Conservation (phyloP, 2,888 invertebrate species). For the Himalopsyche tibetana region DNA sequence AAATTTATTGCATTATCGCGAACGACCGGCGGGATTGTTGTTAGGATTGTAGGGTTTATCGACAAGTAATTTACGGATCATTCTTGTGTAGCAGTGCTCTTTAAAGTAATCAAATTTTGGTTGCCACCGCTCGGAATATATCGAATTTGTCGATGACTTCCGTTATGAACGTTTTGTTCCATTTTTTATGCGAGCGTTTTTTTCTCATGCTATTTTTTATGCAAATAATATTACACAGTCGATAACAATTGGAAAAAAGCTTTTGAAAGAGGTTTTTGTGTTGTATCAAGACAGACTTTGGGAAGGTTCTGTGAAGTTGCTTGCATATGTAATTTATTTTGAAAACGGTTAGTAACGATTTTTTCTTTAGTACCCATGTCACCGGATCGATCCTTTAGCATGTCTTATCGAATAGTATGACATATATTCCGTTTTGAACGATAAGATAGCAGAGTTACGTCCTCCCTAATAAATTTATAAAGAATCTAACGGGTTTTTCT, state of each 20-base stretch:
- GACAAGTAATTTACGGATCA: conserved; percentile 44
- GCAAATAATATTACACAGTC: conserved; percentile 65
- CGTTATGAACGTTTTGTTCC: conserved; percentile 60
- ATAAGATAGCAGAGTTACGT: conserved; percentile 38
- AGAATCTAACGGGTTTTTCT: conserved; percentile 59
- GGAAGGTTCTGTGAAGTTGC: conserved; percentile 51
- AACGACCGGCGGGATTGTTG: conserved; percentile 54
- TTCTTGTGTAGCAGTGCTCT: conserved; percentile 49
- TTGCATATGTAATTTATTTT: conserved; percentile 65
- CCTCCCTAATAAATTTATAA: conserved; percentile 45
- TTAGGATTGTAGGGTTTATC: conserved; percentile 49
- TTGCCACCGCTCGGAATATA: conserved; percentile 59
- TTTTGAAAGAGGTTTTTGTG: conserved; percentile 55
- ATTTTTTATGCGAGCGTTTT: conserved; percentile 62
- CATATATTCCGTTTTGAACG: conserved; percentile 54
- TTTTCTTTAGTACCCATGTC: conserved; percentile 51
- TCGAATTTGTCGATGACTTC: conserved; percentile 63
- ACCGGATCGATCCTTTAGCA: conserved; percentile 60
- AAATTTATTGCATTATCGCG: conserved; percentile 72
- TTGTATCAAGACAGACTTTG: conserved; percentile 60
- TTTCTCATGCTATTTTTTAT: conserved; percentile 66
- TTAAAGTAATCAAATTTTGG: conserved; percentile 59
- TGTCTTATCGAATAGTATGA: conserved; percentile 56
- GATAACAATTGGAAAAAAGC: conserved; percentile 64
- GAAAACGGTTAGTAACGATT: conserved; percentile 65